These are phyloP conservation scores for Pseudorhombus dupliciocellatus DNA, from an alignment of 2,113 vertebrate genomes.

Conservation along the genomic window DNA sequence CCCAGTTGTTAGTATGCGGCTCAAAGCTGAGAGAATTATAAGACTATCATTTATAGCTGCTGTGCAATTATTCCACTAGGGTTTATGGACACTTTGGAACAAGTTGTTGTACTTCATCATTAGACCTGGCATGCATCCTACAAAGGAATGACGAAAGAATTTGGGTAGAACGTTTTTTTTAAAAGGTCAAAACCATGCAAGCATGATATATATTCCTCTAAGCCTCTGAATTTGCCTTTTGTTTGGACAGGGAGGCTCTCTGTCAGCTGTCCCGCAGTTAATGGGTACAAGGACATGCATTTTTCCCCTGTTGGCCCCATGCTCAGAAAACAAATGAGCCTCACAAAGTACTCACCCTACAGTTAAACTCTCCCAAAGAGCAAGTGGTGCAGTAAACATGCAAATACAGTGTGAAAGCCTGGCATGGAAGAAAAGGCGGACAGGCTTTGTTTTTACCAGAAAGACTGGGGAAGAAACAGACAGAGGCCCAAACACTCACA, in stretches of 20 bases:
- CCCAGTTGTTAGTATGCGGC: too few species aligned
- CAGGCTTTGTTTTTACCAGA: neutral
- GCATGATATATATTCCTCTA: neutral
- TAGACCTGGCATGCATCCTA: neutral
- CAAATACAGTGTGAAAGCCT: conserved; percentile 15
- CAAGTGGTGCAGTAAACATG: conserved; percentile 25
- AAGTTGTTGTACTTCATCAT: neutral
- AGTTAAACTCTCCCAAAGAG: conserved; percentile 30
- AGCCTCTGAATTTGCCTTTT: conserved; percentile 33
- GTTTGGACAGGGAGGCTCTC: conserved; percentile 10
- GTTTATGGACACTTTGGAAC: neutral
- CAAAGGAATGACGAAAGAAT: too few species aligned
- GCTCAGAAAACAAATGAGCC: conserved; percentile 23
- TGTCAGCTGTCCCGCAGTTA: conserved; percentile 36
- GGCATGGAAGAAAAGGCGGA: neutral
- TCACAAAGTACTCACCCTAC: conserved; percentile 1
- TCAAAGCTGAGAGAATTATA: too few species aligned
- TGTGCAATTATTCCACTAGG: neutral
- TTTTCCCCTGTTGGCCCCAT: conserved; percentile 11
- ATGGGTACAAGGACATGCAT: conserved; percentile 21
- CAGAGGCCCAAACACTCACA: neutral
- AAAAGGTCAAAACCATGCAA: neutral
- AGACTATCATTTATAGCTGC: too few species aligned
- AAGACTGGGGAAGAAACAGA: neutral
- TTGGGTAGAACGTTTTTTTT: neutral